These are phyloP conservation scores for Emesis russula DNA, from an alignment of 2,888 invertebrate genomes.

Conservation along the genomic window DNA sequence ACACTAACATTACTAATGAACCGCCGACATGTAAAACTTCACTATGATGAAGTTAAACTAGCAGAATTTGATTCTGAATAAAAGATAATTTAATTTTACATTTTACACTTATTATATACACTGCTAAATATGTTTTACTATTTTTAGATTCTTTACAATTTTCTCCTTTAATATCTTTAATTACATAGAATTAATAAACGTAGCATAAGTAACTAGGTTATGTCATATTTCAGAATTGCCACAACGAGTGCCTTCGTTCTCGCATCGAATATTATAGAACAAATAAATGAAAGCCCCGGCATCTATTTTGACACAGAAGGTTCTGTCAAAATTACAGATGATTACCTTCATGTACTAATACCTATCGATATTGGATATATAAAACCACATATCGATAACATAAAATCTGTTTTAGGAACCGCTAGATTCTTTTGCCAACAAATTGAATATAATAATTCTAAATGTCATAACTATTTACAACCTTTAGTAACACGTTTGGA, in stretches of 20 bases:
- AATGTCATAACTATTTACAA: constrained; percentile 41
- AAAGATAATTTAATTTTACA: background rate
- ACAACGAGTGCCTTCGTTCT: background rate
- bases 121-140: too few species aligned
- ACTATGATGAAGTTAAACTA: constrained; percentile 25
- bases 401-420: constrained; percentile 65
- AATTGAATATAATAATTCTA: constrained; percentile 32
- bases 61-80: constrained; percentile 3
- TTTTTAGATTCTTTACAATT: too few species aligned
- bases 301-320: constrained; percentile 83
- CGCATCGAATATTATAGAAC: constrained; percentile 30
- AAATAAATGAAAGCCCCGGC: constrained; percentile 60
- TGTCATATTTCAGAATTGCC: constrained; percentile 8
- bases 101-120: too few species aligned
- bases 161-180: too few species aligned
- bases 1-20: constrained; percentile 26
- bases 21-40: constrained; percentile 28
- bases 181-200: too few species aligned
- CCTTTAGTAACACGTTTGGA: constrained; percentile 29
- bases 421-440: constrained; percentile 56
- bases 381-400: constrained; percentile 74
- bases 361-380: constrained; percentile 77
- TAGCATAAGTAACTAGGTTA: too few species aligned
- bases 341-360: constrained; percentile 59
- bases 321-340: constrained; percentile 65